A percentile compares a stretch with the other conserved stretches of the same genome.
Evolutionary conservation across 2,888 invertebrate species (phyloP).

Genomic region (Drosophila niveifrons): DNA sequence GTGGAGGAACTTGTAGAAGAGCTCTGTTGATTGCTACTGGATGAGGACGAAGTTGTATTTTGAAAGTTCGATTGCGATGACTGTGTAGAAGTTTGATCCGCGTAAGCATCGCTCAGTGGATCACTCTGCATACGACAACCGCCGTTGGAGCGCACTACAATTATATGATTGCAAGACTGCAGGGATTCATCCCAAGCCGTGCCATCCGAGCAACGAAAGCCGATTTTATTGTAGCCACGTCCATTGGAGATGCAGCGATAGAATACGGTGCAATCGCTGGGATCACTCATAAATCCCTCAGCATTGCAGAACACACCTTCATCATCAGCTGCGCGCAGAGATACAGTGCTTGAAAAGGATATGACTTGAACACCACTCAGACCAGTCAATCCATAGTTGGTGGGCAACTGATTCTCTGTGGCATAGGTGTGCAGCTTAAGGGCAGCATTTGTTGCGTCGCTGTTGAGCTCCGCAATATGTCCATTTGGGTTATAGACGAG

Average conservation of each 20-base stretch:
- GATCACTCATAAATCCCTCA: slow-evolving; percentile 91
- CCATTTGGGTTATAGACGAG: slow-evolving; percentile 56
- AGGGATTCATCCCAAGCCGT: slow-evolving; percentile 91
- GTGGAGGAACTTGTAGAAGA: slow-evolving; percentile 67
- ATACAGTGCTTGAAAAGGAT: slow-evolving; percentile 83
- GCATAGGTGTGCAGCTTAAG: slow-evolving; percentile 64
- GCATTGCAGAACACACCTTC: slow-evolving; percentile 86
- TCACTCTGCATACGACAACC: slow-evolving; percentile 80
- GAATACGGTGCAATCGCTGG: slow-evolving; percentile 90
- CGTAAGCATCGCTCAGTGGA: slow-evolving; percentile 61
- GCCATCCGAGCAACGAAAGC: slow-evolving; percentile 91
- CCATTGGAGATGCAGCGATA: slow-evolving; percentile 91
- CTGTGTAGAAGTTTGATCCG: slow-evolving; percentile 72
- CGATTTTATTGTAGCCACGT: slow-evolving; percentile 88
- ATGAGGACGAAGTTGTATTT: slow-evolving; percentile 70
- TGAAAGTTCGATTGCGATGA: slow-evolving; percentile 72
- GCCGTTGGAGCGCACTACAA: slow-evolving; percentile 88
- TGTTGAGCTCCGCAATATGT: slow-evolving; percentile 61
- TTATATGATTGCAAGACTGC: slow-evolving; percentile 90
- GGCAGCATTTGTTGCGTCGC: slow-evolving; percentile 64
- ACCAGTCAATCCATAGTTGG: slow-evolving; percentile 82
- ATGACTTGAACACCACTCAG: slow-evolving; percentile 84
- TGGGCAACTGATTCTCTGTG: slow-evolving; percentile 70
- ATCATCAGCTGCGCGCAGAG: slow-evolving; percentile 69
- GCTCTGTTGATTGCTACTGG: slow-evolving; percentile 73